phyloP scores from a whole-genome alignment of 2,888 invertebrate genomes.

The Platycnemis pennipes region DNA sequence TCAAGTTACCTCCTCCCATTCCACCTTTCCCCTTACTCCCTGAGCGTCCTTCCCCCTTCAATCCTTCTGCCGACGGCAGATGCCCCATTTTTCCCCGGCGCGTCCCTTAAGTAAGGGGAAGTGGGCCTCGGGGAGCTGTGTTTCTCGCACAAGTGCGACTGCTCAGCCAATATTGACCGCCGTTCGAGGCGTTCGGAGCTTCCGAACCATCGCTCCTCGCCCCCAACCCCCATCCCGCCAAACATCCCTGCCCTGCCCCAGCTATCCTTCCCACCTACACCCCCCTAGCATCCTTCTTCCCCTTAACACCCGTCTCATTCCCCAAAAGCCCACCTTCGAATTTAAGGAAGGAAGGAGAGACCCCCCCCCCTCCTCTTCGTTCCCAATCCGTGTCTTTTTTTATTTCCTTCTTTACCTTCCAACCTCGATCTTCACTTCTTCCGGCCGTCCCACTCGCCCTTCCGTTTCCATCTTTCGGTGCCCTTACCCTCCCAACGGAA shows the following conservation, averaged over 20 bases:
- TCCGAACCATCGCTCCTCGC: neutral
- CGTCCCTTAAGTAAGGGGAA: neutral
- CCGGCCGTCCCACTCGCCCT: neutral
- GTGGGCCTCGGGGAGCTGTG: neutral
- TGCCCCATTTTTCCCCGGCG: neutral
- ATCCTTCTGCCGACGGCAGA: neutral
- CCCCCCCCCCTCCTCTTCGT: no score
- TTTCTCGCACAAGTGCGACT: conserved; percentile 58
- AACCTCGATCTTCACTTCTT: neutral
- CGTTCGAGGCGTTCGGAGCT: neutral
- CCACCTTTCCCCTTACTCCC: neutral
- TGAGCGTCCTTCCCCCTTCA: neutral
- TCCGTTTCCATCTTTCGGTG: neutral
- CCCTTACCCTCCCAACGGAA: neutral
- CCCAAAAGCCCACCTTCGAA: no score
- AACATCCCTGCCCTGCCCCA: neutral
- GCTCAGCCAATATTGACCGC: conserved; percentile 65
- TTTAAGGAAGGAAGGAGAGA: no score
- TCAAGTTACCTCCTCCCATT: neutral
- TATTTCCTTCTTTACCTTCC: neutral
- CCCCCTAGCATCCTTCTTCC: neutral
- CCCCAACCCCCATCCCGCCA: neutral
- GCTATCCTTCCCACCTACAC: neutral
- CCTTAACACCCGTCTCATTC: no score
- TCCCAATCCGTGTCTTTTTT: no score